phyloP scores from a whole-genome alignment of 2,113 vertebrate species.

The Meriones unguiculatus region DNA sequence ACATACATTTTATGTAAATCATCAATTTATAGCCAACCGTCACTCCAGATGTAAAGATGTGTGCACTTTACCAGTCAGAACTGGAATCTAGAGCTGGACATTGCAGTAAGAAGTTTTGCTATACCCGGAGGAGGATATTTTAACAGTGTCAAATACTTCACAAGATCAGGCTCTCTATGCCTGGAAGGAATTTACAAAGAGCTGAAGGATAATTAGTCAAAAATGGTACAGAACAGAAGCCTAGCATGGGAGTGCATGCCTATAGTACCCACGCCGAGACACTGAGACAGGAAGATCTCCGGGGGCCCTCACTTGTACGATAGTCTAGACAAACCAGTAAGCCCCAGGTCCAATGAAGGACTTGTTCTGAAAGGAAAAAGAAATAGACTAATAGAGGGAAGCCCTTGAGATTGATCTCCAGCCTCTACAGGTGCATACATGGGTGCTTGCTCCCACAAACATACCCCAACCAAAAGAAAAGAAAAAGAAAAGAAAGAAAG shows the following conservation, averaged over 20 bases:
- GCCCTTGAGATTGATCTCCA: background rate
- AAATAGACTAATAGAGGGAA: background rate
- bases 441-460: no score
- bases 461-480: background rate
- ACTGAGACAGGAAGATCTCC: background rate
- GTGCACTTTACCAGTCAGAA: background rate
- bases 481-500: background rate
- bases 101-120: constrained; percentile 35
- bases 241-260: background rate
- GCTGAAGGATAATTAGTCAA: background rate
- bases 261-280: background rate
- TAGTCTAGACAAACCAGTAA: background rate
- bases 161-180: background rate
- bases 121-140: background rate
- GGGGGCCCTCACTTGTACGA: no score
- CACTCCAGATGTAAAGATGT: background rate
- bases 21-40: background rate
- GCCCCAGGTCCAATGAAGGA: background rate
- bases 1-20: background rate
- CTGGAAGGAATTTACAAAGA: background rate
- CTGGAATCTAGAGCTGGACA: background rate
- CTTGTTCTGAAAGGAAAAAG: background rate
- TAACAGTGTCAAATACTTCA: background rate
- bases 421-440: background rate
- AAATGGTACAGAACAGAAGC: background rate